Percentiles rank a stretch among this genome's conserved stretches.
phyloP scores from a whole-genome alignment of 1,140 invertebrate species.

The Oryctes rhinoceros region DNA sequence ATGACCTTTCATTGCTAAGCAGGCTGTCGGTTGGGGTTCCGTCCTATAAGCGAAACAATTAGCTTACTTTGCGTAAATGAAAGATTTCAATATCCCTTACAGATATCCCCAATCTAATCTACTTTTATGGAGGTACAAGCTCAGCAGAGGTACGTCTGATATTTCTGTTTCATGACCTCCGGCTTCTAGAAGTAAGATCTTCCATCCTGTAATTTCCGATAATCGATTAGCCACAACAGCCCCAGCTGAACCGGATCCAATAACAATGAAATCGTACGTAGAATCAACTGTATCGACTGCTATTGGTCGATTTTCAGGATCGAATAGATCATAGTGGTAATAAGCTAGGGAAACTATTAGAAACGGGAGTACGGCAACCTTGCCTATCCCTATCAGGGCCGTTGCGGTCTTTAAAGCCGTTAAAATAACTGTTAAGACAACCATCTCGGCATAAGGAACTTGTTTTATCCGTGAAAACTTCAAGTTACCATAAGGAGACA shows the following conservation, averaged over 20 bases:
- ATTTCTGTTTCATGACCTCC: constrained; percentile 87
- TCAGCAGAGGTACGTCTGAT: constrained; percentile 82
- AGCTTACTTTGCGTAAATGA: not conserved
- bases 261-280: constrained; percentile 82
- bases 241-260: constrained; percentile 88
- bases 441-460: not conserved
- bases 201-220: constrained; percentile 80
- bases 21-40: constrained; percentile 84
- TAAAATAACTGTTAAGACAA: constrained; percentile 21
- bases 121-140: constrained; percentile 87
- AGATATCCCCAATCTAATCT: constrained; percentile 93
- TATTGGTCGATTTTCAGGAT: constrained; percentile 81
- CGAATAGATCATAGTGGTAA: constrained; percentile 85
- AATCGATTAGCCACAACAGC: constrained; percentile 86
- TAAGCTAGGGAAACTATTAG: constrained; percentile 82
- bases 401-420: constrained; percentile 74
- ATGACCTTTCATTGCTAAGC: constrained; percentile 82
- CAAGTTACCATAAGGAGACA: not conserved
- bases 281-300: constrained; percentile 69
- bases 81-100: constrained; percentile 57
- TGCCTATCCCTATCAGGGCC: constrained; percentile 72
- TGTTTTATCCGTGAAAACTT: not conserved
- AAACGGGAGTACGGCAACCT: constrained; percentile 78
- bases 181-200: constrained; percentile 84
- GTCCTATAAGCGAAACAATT: constrained; percentile 67